These are phyloP conservation scores for Tetheella fluctuosa DNA, from an alignment of 2,888 invertebrate species.

Conservation along the genomic window DNA sequence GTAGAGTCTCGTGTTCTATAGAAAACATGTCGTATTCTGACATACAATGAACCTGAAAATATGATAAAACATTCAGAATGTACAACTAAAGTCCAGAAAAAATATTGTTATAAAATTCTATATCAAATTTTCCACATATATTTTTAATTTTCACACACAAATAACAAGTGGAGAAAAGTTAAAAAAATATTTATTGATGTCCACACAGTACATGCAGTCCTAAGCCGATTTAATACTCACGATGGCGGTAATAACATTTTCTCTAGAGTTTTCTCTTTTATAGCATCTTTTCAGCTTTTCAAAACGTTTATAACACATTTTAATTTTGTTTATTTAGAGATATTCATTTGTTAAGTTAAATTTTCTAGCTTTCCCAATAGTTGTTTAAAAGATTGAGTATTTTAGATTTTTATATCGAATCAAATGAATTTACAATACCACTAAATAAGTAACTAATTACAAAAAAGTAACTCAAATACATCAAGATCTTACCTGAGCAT, in stretches of 20 bases:
- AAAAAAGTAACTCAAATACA: neutral
- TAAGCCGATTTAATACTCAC: neutral
- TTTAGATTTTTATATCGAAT: neutral
- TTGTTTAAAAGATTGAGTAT: too few species aligned
- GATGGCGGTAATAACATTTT: neutral
- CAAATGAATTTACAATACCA: neutral
- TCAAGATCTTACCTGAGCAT: conserved; percentile 89
- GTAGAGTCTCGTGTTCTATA: conserved; percentile 96
- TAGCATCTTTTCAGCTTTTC: neutral
- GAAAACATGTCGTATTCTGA: conserved; percentile 96
- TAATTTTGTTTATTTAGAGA: neutral
- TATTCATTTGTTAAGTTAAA: neutral
- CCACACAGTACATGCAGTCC: neutral
- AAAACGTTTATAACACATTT: neutral
- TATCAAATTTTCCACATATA: neutral
- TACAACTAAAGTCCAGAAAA: neutral
- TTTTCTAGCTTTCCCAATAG: neutral
- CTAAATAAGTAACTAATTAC: neutral
- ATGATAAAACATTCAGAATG: too few species aligned
- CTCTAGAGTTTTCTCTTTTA: neutral
- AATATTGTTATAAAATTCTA: neutral
- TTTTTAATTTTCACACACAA: neutral
- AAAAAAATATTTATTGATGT: neutral
- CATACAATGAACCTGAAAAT: conserved; percentile 92
- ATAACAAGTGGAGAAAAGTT: neutral